phyloP scores from a whole-genome alignment of 2,797 vertebrate species.

The Hipposideros larvatus region DNA sequence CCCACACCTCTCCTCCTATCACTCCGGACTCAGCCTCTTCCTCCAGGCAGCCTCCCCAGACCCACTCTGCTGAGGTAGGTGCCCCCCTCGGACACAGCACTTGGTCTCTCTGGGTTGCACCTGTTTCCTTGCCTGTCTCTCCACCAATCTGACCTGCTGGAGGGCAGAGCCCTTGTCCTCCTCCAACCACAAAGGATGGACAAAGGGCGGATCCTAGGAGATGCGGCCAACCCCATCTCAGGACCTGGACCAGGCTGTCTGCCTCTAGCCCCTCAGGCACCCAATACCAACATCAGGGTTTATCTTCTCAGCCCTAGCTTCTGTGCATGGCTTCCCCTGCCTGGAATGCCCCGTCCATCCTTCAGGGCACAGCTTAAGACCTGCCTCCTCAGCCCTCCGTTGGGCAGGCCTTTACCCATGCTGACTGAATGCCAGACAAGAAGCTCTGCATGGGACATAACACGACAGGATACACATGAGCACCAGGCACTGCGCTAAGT shows the following conservation, averaged over 20 bases:
- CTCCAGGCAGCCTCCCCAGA: not conserved
- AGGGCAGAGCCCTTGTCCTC: not conserved
- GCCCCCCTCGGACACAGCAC: not conserved
- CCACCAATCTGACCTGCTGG: not conserved
- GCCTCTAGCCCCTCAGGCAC: not conserved
- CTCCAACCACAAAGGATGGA: not conserved
- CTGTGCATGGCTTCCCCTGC: fast-evolving
- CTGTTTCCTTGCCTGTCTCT: not conserved
- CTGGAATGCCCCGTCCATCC: not conserved
- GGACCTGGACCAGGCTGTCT: not conserved
- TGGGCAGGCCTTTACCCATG: not conserved
- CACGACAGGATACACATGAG: not conserved
- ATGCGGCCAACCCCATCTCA: too few species aligned
- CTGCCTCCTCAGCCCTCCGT: not conserved
- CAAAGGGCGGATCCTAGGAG: not conserved
- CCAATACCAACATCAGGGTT: not conserved
- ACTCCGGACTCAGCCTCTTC: not conserved
- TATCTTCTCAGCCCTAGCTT: too few species aligned
- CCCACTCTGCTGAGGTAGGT: fast-evolving
- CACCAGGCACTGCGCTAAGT: not conserved
- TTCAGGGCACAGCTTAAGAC: not conserved
- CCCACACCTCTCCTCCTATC: not conserved
- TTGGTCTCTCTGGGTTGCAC: not conserved
- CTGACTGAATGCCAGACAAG: not conserved
- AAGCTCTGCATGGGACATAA: not conserved